Base-by-base conservation (phyloP, 2,888 invertebrate species). In the Icerya purchasi region DNA sequence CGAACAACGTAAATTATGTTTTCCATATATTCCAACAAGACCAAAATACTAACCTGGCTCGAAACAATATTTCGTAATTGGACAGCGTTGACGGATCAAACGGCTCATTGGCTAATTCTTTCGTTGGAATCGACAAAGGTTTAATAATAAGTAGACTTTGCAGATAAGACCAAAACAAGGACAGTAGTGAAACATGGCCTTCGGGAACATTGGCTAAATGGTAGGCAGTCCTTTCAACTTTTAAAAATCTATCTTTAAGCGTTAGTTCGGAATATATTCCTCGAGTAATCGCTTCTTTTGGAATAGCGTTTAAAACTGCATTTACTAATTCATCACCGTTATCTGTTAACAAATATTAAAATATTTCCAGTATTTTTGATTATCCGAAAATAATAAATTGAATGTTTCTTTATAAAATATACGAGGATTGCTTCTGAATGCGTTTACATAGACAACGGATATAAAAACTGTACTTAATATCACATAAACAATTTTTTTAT, bases 231-330 rank as follows among this genome's bases (percentile, higher is more conserved):
- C 79, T 76, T 68, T 87, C 86, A 66, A 91, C 81, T 77, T 80
- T 81, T 8, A 87, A 72, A 71, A 96, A 97, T 64, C 88, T 78
- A 65, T 89, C 86, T 61, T 85, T 78, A 25, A 97, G 75, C 3
- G 85, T 82, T 67, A 86, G 84, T 71, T 94, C 92, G 0, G 92
- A 87, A 70, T 81, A 87, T 20, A 96, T 86, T 3, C 96, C 96
- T 57, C 85, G 77, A 22, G 80, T 77, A 18, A 81, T 74, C 0
- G 87, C 88, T 64, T 84, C 83, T 22, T 76, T 71, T 0, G 93
- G 87, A 65, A 97, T 83, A 57, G 84, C 81, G 60, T 80, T 75
- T 50, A 93, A 69, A 2, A 94, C 81, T 0, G 83, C 80, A 52
- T 76, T 74, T 0, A 96, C 90, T 65, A 94, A 76, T 61, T 82